phyloP scores from a whole-genome alignment of 2,888 invertebrate species.

The Coecobrya sp. region DNA sequence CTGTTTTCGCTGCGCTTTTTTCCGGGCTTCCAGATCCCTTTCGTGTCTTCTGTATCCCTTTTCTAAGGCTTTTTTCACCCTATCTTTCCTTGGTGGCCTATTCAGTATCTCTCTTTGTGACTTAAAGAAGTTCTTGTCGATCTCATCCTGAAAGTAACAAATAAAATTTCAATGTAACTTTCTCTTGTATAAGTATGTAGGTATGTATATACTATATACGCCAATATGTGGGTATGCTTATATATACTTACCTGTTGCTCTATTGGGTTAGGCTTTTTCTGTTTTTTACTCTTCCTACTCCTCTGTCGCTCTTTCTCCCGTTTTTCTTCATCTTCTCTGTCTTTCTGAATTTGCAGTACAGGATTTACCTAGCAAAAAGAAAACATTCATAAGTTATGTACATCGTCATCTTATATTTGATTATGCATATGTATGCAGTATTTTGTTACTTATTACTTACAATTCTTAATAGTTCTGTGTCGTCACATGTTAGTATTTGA shows the following conservation, averaged over 20 bases:
- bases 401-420: no score
- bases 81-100: neutral
- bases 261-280: neutral
- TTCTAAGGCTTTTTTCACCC: neutral
- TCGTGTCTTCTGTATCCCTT: neutral
- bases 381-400: no score
- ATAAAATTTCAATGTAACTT: no score
- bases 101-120: neutral
- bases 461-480: constrained; percentile 76
- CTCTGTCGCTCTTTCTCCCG: constrained; percentile 10
- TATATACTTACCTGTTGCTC: constrained; percentile 38
- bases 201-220: no score
- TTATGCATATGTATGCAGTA: no score
- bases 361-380: constrained; percentile 70
- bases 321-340: constrained; percentile 55
- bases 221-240: neutral
- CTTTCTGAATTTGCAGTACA: constrained; percentile 13
- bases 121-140: constrained; percentile 60
- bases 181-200: no score
- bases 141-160: constrained; percentile 49
- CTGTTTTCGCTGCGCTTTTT: constrained; percentile 87
- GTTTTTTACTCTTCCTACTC: constrained; percentile 61
- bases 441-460: constrained; percentile 77
- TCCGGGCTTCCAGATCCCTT: constrained; percentile 54
- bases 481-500: constrained; percentile 88